These are phyloP conservation scores for Seira ritae DNA, from an alignment of 2,888 invertebrate genomes.

Conservation along the genomic window DNA sequence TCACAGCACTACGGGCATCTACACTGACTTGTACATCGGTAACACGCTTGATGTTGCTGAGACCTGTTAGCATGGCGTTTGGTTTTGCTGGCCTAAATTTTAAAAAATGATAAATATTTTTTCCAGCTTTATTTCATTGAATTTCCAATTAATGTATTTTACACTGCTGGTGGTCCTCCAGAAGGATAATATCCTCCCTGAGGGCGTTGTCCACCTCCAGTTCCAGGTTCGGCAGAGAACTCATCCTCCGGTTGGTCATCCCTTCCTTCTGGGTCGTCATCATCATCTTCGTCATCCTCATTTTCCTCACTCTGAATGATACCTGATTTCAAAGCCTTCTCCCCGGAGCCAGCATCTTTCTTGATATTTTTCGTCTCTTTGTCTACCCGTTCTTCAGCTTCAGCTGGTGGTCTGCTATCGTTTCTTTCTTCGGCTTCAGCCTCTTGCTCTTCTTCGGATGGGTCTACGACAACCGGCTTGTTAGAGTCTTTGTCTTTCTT, in stretches of 20 bases:
- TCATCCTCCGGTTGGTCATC: conserved; percentile 62
- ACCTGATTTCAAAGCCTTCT: conserved; percentile 57
- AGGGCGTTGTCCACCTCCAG: conserved; percentile 68
- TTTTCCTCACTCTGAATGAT: conserved; percentile 68
- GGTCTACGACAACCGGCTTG: conserved; percentile 64
- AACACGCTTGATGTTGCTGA: conserved; percentile 69
- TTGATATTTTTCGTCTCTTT: conserved; percentile 38
- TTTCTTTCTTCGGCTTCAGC: conserved; percentile 46
- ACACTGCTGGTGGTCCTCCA: conserved; percentile 72
- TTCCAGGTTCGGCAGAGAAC: conserved; percentile 67
- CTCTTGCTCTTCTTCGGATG: conserved; percentile 28
- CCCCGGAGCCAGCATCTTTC: conserved; percentile 40
- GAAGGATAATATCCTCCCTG: conserved; percentile 72
- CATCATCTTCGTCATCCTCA: conserved; percentile 68
- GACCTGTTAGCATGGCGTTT: conserved; percentile 70
- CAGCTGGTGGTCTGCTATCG: conserved; percentile 39
- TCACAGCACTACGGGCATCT: conserved; percentile 73
- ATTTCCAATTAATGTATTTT: conserved; percentile 43
- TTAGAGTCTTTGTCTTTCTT: conserved; percentile 51
- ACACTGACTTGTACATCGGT: conserved; percentile 72
- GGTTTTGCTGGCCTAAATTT: conserved; percentile 70
- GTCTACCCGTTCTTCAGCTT: conserved; percentile 40
- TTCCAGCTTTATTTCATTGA: no score
- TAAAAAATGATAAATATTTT: no score
- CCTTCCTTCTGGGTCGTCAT: conserved; percentile 64